Conservation (phyloP, 2,797 vertebrate genomes). For the Oceanodroma leucorhoa region DNA sequence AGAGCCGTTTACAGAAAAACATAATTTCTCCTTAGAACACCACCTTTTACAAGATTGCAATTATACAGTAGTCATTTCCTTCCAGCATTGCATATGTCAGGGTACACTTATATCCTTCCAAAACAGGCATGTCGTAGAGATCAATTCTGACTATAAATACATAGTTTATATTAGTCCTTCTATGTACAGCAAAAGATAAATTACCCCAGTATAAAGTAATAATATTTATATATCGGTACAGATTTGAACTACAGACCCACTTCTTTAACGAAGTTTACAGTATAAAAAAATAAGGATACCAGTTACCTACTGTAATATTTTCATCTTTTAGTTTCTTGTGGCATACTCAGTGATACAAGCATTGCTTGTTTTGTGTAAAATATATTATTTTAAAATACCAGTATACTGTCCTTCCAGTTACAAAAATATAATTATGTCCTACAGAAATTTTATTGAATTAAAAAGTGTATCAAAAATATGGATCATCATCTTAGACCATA, state of each 20-base stretch:
- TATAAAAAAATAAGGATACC: constrained; percentile 51
- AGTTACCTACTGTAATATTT: neutral
- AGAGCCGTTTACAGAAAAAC: neutral
- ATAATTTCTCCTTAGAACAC: neutral
- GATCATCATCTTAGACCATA: neutral
- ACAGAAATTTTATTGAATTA: constrained; percentile 34
- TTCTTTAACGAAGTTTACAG: constrained; percentile 75
- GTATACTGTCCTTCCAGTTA: constrained; percentile 29
- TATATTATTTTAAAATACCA: constrained; percentile 40
- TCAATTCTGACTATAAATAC: constrained; percentile 63
- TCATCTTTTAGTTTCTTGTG: neutral
- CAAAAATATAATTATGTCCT: constrained; percentile 42
- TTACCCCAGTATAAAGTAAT: constrained; percentile 30
- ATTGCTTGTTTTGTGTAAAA: constrained; percentile 21
- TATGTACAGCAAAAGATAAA: constrained; percentile 44
- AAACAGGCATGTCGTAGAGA: neutral
- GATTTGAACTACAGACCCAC: constrained; percentile 50
- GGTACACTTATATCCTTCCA: neutral
- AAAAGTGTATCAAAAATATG: constrained; percentile 39
- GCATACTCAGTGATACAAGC: constrained; percentile 10
- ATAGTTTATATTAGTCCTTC: constrained; percentile 53
- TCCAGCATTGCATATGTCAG: neutral
- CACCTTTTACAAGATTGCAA: constrained; percentile 8
- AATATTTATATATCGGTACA: constrained; percentile 37
- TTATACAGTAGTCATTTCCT: neutral